Conservation (phyloP, 2,797 vertebrate species). For the Percopsis omiscomaycus region DNA sequence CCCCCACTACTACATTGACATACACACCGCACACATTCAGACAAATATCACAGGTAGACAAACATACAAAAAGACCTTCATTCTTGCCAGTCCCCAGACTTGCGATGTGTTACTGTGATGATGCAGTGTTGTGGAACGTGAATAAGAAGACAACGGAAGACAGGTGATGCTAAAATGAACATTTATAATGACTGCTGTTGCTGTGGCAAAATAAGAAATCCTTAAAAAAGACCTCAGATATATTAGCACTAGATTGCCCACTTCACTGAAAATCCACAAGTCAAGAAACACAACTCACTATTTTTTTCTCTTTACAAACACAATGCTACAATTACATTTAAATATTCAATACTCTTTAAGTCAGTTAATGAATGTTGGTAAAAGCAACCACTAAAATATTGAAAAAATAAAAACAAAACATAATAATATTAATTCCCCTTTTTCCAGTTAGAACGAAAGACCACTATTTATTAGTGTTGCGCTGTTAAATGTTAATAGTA, state of each 20-base stretch:
- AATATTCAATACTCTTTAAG: slow-evolving; percentile 88
- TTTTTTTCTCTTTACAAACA: slow-evolving; percentile 85
- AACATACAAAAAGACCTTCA: slow-evolving; percentile 15
- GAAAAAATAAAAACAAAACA: slow-evolving; percentile 80
- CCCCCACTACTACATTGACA: slow-evolving; percentile 14
- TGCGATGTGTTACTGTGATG: slow-evolving; percentile 87
- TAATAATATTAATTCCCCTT: slow-evolving; percentile 80
- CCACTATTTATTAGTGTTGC: slow-evolving; percentile 70
- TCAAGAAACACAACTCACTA: slow-evolving; percentile 92
- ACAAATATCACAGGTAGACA: slow-evolving; percentile 17
- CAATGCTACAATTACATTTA: slow-evolving; percentile 88
- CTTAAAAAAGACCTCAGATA: slow-evolving; percentile 90
- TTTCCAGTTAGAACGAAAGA: slow-evolving; percentile 79
- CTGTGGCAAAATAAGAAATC: slow-evolving; percentile 84
- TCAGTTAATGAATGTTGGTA: slow-evolving; percentile 89
- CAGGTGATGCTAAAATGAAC: slow-evolving; percentile 97
- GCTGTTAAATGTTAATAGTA: slow-evolving; percentile 82
- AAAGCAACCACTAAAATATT: slow-evolving; percentile 87
- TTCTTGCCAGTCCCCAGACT: slow-evolving; percentile 77
- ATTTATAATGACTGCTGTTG: slow-evolving; percentile 95
- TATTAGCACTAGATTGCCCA: slow-evolving; percentile 90
- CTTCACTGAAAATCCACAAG: slow-evolving; percentile 91
- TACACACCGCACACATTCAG: slow-evolving; percentile 16
- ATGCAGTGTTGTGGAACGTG: slow-evolving; percentile 86
- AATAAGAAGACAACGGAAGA: slow-evolving; percentile 97